These are phyloP conservation scores for Lepetodrilus schrolli DNA, from an alignment of 2,888 invertebrate genomes.

Conservation along the genomic window DNA sequence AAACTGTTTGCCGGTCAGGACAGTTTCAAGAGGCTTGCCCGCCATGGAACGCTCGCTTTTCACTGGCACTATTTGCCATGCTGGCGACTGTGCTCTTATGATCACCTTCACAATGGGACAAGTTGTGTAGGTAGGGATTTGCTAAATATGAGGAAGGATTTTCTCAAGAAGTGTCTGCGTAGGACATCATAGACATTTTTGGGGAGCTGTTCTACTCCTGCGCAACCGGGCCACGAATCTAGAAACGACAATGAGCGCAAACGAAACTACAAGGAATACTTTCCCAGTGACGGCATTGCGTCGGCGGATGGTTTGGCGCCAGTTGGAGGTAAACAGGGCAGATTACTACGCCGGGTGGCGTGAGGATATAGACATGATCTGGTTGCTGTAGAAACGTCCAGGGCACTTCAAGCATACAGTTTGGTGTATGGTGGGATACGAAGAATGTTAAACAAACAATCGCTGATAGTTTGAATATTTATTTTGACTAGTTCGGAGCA, in stretches of 20 bases:
- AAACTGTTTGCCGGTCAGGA: background rate
- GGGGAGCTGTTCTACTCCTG: background rate
- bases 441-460: slow-evolving; percentile 15
- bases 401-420: background rate
- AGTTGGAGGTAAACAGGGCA: background rate
- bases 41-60: background rate
- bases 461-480: background rate
- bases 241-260: background rate
- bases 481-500: background rate
- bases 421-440: background rate
- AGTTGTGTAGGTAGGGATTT: background rate
- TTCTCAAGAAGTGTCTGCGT: background rate
- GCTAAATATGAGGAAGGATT: slow-evolving; percentile 13
- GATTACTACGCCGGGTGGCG: slow-evolving; percentile 9
- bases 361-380: background rate
- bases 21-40: background rate
- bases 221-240: background rate
- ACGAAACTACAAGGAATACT: background rate
- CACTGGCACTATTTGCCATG: slow-evolving; percentile 18
- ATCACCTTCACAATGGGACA: background rate
- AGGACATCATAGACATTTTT: slow-evolving; percentile 13
- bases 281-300: background rate
- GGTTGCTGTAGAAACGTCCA: background rate
- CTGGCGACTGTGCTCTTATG: background rate
- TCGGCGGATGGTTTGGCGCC: slow-evolving; percentile 14